Evolutionary conservation across 1,140 invertebrate species (phyloP).

Genomic region (silkworm (Bombyx mori)): DNA sequence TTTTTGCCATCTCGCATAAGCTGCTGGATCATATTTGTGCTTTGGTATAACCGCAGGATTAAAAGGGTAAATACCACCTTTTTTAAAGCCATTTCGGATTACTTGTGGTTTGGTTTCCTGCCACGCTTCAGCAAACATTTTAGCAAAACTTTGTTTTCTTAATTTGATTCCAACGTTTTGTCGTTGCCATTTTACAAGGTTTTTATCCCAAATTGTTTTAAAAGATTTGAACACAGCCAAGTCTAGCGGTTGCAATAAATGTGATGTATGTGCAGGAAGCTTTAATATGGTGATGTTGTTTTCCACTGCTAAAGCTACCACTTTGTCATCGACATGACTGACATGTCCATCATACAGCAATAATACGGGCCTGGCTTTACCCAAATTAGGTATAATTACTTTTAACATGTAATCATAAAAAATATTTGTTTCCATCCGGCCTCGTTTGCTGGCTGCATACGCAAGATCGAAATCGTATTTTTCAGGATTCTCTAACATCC

Average conservation of each 20-base stretch:
- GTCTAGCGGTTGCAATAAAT: conserved; percentile 35
- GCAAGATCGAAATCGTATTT: conserved; percentile 10
- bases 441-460: conserved; percentile 21
- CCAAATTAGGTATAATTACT: conserved; percentile 15
- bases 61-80: conserved; percentile 20
- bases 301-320: conserved; percentile 23
- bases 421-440: conserved; percentile 12
- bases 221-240: conserved; percentile 32
- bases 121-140: conserved; percentile 6
- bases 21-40: conserved; percentile 18
- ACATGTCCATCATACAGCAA: conserved; percentile 28
- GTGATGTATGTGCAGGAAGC: conserved; percentile 26
- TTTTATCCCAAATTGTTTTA: conserved; percentile 25
- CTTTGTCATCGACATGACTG: conserved; percentile 20
- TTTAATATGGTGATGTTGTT: conserved; percentile 27
- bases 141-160: conserved; percentile 6
- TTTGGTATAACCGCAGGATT: conserved; percentile 11
- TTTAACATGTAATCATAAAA: conserved; percentile 14
- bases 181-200: conserved; percentile 25
- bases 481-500: conserved; percentile 9
- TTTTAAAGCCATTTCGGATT: conserved; percentile 21
- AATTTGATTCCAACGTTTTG: conserved; percentile 16
- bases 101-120: conserved; percentile 14
- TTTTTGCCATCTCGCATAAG: conserved; percentile 10
- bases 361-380: conserved; percentile 18